These are phyloP conservation scores for Hypsibius dujardini DNA, from an alignment of 1,140 invertebrate genomes.

Conservation along the genomic window DNA sequence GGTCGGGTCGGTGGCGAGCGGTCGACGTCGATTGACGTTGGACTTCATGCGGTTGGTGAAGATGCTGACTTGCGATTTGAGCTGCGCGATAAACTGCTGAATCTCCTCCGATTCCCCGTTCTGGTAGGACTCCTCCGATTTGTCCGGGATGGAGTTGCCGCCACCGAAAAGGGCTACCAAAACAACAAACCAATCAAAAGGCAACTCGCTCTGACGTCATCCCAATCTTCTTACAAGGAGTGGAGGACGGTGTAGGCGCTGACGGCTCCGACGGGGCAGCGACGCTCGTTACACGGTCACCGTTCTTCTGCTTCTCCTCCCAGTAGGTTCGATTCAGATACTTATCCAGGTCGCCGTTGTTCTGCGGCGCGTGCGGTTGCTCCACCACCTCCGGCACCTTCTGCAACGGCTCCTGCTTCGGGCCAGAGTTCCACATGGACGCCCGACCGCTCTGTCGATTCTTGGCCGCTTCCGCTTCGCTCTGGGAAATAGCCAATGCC, in stretches of 20 bases:
- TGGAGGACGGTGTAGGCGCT: conserved; percentile 25
- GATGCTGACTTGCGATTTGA: conserved; percentile 63
- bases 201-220: background rate
- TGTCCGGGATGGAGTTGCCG: background rate
- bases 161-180: background rate
- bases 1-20: conserved; percentile 87
- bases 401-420: background rate
- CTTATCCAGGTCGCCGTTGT: conserved; percentile 56
- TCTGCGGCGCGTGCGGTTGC: too few species aligned
- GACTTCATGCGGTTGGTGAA: conserved; percentile 98
- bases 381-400: background rate
- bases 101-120: conserved; percentile 54
- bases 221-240: conserved; percentile 18
- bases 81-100: conserved; percentile 59
- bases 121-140: conserved; percentile 28
- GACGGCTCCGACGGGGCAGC: conserved; percentile 26
- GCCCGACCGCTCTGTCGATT: conserved; percentile 4
- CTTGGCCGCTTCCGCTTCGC: conserved; percentile 62
- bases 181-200: conserved; percentile 1
- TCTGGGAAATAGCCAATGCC: conserved; percentile 84
- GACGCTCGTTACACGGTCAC: conserved; percentile 24
- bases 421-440: conserved; percentile 20
- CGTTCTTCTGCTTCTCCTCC: conserved; percentile 56
- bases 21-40: conserved; percentile 78
- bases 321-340: conserved; percentile 92